These are phyloP conservation scores for Drosophila pseudoobscura DNA, from an alignment of 1,140 invertebrate genomes.

Conservation along the genomic window DNA sequence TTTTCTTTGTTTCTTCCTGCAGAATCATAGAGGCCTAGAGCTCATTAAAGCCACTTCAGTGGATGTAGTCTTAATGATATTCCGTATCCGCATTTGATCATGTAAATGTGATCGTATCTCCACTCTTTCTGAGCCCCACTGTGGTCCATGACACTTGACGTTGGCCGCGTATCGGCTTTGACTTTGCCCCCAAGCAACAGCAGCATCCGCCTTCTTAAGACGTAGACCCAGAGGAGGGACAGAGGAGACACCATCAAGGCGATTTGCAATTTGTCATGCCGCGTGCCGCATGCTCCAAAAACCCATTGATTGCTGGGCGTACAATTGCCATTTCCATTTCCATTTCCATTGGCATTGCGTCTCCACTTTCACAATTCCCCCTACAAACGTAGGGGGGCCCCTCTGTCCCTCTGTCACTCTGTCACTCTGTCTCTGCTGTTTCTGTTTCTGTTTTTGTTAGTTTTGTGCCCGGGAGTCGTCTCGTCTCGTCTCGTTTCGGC, in stretches of 20 bases:
- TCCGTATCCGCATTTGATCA: no score
- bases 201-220: conserved; percentile 55
- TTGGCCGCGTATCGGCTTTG: conserved; percentile 16
- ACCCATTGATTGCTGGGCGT: conserved; percentile 47
- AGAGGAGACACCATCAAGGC: conserved; percentile 22
- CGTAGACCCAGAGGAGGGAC: not conserved
- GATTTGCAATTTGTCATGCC: conserved; percentile 64
- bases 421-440: not conserved
- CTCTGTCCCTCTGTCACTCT: not conserved
- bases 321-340: conserved; percentile 56
- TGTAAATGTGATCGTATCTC: no score
- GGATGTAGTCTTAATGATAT: no score
- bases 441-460: conserved; percentile 31
- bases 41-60: no score
- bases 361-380: conserved; percentile 51
- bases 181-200: not conserved
- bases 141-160: conserved; percentile 48
- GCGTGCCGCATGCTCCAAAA: conserved; percentile 54
- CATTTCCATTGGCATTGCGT: conserved; percentile 32
- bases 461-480: conserved; percentile 21
- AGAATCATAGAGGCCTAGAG: no score
- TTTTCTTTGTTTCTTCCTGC: no score
- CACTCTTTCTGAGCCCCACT: not conserved
- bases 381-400: not conserved
- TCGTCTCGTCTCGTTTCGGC: conserved; percentile 1